Percentiles rank a stretch among this genome's conserved stretches.
These are phyloP conservation scores for Patagioenas fasciata DNA, from an alignment of 2,113 vertebrate species.

Conservation along the genomic window DNA sequence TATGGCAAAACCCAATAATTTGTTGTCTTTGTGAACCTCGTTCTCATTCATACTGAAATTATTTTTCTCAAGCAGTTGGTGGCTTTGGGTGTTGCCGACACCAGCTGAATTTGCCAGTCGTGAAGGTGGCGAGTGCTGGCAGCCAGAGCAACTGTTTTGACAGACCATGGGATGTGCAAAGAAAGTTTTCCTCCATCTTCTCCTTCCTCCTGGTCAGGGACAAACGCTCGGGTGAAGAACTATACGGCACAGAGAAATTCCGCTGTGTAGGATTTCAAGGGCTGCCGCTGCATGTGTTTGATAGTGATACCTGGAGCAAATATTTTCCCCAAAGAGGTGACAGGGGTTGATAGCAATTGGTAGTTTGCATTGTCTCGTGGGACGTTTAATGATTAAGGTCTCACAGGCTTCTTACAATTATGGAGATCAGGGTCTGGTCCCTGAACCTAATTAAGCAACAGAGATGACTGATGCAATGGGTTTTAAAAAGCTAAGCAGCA, in stretches of 20 bases:
- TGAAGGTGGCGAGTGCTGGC: not conserved
- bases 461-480: not conserved
- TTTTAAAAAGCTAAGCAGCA: not conserved
- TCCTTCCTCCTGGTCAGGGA: not conserved
- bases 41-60: not conserved
- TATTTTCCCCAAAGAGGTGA: not conserved
- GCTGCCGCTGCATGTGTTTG: not conserved
- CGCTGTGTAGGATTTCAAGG: not conserved
- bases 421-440: not conserved
- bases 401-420: not conserved
- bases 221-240: not conserved
- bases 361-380: not conserved
- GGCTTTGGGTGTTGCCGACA: not conserved
- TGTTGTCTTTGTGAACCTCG: not conserved
- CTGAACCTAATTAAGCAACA: not conserved
- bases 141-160: conserved; percentile 21
- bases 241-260: not conserved
- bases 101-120: not conserved
- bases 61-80: not conserved
- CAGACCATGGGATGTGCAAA: conserved; percentile 12
- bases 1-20: not conserved
- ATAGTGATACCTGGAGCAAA: accelerated
- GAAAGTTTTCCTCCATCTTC: conserved; percentile 13
- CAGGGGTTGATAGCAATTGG: not conserved
- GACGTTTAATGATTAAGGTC: not conserved